Percentiles rank a stretch among this genome's conserved stretches.
These are phyloP conservation scores for Stenotaenia linearis DNA, from an alignment of 2,888 invertebrate genomes.

Conservation along the genomic window DNA sequence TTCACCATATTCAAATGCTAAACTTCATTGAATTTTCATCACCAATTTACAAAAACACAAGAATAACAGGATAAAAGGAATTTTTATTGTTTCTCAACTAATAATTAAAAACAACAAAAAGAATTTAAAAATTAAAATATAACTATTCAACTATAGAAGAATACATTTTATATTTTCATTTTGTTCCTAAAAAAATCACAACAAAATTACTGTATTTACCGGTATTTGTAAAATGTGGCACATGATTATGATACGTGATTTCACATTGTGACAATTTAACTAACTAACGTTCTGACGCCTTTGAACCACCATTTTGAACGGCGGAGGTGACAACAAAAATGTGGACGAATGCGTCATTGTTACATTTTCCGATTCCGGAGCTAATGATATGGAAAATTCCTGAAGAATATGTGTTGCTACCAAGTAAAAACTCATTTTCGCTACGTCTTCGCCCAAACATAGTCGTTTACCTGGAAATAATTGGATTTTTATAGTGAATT, in stretches of 20 bases:
- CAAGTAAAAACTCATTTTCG: constrained; percentile 62
- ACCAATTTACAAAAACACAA: too few relatives aligned
- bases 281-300: not conserved
- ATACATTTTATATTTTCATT: not conserved
- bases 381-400: constrained; percentile 57
- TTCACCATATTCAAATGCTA: too few relatives aligned
- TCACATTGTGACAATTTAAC: not conserved
- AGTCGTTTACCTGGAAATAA: constrained; percentile 71
- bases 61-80: too few relatives aligned
- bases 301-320: constrained; percentile 17
- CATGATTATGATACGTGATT: not conserved
- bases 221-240: not conserved
- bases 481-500: too few relatives aligned
- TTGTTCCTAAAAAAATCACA: not conserved
- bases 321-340: constrained; percentile 21
- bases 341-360: constrained; percentile 26
- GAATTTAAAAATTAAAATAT: not conserved
- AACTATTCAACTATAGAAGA: not conserved
- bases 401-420: constrained; percentile 60
- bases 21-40: too few relatives aligned
- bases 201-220: not conserved
- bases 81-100: not conserved
- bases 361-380: constrained; percentile 53
- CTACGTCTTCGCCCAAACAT: constrained; percentile 79
- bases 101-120: not conserved